Evolutionary conservation across 2,113 vertebrate genomes (phyloP).

Genomic region (Pterocles burchelli): DNA sequence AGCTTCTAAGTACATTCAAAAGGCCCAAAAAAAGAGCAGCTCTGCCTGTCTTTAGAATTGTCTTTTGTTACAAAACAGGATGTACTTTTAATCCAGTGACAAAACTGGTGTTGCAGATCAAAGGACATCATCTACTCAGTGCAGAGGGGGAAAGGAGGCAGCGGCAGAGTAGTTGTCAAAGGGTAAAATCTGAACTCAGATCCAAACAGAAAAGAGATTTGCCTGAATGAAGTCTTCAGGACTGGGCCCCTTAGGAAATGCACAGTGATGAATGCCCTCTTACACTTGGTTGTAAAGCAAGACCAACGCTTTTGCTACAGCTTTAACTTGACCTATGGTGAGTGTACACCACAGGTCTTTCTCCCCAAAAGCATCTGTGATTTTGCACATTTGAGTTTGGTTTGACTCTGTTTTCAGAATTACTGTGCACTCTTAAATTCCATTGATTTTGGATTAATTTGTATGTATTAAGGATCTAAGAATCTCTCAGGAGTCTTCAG

Average conservation of each 20-base stretch:
- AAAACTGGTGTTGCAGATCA: background rate
- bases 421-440: background rate
- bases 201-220: background rate
- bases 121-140: background rate
- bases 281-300: background rate
- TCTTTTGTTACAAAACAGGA: background rate
- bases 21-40: background rate
- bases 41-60: background rate
- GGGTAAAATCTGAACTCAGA: background rate
- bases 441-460: background rate
- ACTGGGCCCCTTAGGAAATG: background rate
- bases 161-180: background rate
- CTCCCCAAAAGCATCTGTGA: background rate
- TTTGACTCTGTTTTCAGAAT: background rate
- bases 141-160: background rate
- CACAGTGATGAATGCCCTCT: background rate
- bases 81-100: background rate
- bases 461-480: background rate
- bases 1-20: background rate
- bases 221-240: background rate
- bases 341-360: fast-evolving
- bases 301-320: background rate
- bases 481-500: background rate
- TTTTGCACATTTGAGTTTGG: background rate
- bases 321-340: background rate